phyloP scores from a whole-genome alignment of 2,113 vertebrate genomes.

The Damaliscus lunatus region DNA sequence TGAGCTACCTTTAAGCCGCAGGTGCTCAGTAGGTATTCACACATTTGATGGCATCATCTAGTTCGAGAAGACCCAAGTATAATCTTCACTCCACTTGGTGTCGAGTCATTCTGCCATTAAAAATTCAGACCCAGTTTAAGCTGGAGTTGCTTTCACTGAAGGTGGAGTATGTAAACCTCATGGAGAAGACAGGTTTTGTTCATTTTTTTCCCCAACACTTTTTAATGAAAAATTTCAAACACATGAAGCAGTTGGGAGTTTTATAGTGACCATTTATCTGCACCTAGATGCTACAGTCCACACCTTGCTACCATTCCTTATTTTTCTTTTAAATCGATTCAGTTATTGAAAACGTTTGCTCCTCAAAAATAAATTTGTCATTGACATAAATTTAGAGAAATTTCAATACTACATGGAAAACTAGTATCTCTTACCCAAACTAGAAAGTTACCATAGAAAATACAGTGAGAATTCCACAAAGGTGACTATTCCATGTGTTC shows the following conservation, averaged over 20 bases:
- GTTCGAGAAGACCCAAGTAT: neutral
- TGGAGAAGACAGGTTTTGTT: neutral
- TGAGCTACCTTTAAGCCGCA: neutral
- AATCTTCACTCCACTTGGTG: neutral
- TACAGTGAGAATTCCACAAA: neutral
- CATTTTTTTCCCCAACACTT: neutral
- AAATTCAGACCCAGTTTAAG: neutral
- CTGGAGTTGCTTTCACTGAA: neutral
- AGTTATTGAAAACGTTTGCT: neutral
- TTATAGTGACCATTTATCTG: fast-evolving
- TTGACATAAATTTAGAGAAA: neutral
- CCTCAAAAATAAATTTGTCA: neutral
- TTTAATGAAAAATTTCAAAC: neutral
- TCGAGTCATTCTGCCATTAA: neutral
- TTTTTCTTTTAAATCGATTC: neutral
- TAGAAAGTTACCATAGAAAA: neutral
- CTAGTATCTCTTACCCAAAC: neutral
- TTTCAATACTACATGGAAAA: neutral
- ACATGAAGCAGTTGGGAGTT: neutral
- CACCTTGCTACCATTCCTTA: neutral
- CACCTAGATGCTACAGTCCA: fast-evolving
- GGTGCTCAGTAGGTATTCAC: neutral
- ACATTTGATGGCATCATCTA: neutral
- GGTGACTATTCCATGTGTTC: neutral
- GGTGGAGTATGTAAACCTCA: neutral